phyloP scores from a whole-genome alignment of 1,140 invertebrate genomes.

The Lepidotrigona ventralis region DNA sequence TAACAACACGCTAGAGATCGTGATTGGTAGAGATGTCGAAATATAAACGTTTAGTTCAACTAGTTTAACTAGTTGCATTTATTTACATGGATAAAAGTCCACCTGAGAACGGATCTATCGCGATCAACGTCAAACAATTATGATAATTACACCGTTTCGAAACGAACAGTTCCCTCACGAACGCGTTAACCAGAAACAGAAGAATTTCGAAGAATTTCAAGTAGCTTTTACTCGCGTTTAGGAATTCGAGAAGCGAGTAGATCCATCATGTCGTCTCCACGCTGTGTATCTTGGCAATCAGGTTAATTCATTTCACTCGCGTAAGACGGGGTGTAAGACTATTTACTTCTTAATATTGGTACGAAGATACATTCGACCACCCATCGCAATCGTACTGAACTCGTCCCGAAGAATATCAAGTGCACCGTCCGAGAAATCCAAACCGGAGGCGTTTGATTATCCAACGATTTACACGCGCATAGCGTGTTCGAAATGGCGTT shows the following conservation, averaged over 20 bases:
- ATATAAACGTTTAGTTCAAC: background rate
- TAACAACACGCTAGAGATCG: background rate
- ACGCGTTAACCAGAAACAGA: background rate
- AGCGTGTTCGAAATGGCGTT: constrained; percentile 41
- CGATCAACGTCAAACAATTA: background rate
- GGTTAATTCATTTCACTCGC: constrained; percentile 12
- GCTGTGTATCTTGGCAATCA: background rate
- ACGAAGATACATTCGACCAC: constrained; percentile 32
- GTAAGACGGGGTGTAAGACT: background rate
- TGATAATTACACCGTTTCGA: background rate
- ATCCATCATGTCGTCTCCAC: background rate
- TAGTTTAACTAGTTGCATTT: background rate
- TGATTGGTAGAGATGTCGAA: background rate
- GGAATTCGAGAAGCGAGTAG: background rate
- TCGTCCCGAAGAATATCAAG: constrained; percentile 32
- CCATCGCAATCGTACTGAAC: constrained; percentile 5
- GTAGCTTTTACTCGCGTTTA: background rate
- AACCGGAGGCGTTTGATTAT: constrained; percentile 36
- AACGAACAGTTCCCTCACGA: background rate
- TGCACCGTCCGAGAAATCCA: constrained; percentile 17
- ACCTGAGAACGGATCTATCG: accelerated
- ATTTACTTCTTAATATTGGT: constrained; percentile 25
- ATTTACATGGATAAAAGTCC: constrained; percentile 9
- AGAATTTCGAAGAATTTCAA: background rate
- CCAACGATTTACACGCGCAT: constrained; percentile 51